phyloP scores from a whole-genome alignment of 2,888 invertebrate species.

The Aleiodes alternator region DNA sequence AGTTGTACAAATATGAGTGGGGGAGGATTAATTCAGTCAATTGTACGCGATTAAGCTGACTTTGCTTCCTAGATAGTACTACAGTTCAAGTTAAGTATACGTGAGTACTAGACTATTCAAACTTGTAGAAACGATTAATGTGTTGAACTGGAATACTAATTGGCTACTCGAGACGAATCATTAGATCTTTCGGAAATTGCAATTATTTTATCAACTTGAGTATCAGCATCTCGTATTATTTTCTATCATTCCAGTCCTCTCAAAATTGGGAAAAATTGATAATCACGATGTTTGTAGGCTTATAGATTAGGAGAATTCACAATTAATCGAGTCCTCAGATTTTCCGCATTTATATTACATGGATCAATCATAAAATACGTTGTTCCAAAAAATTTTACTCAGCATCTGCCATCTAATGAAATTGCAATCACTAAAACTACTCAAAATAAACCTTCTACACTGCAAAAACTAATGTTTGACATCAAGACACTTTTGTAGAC shows the following conservation, averaged over 20 bases:
- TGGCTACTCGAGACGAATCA: slow-evolving; percentile 56
- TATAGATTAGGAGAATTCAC: too few relatives aligned
- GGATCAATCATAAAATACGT: too few relatives aligned
- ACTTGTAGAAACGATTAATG: slow-evolving; percentile 31
- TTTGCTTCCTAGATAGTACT: slow-evolving; percentile 18
- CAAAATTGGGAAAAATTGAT: too few relatives aligned
- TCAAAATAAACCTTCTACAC: too few relatives aligned
- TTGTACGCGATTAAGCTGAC: slow-evolving; percentile 30
- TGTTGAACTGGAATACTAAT: slow-evolving; percentile 49
- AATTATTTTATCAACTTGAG: slow-evolving; percentile 9
- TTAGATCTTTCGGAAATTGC: slow-evolving; percentile 51
- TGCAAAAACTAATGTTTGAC: too few relatives aligned
- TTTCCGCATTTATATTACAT: too few relatives aligned
- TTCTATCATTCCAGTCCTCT: background rate
- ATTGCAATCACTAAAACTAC: too few relatives aligned
- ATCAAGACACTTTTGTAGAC: too few relatives aligned
- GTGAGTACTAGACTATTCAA: slow-evolving; percentile 31
- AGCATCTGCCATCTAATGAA: too few relatives aligned
- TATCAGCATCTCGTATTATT: slow-evolving; percentile 2
- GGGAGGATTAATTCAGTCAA: slow-evolving; percentile 2
- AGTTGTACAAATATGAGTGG: slow-evolving; percentile 3
- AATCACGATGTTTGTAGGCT: too few relatives aligned
- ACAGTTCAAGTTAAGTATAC: slow-evolving; percentile 7
- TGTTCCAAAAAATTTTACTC: too few relatives aligned
- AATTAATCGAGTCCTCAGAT: too few relatives aligned